Evolutionary conservation across 2,888 invertebrate genomes (phyloP).

Genomic region (Vesta saturnalis): DNA sequence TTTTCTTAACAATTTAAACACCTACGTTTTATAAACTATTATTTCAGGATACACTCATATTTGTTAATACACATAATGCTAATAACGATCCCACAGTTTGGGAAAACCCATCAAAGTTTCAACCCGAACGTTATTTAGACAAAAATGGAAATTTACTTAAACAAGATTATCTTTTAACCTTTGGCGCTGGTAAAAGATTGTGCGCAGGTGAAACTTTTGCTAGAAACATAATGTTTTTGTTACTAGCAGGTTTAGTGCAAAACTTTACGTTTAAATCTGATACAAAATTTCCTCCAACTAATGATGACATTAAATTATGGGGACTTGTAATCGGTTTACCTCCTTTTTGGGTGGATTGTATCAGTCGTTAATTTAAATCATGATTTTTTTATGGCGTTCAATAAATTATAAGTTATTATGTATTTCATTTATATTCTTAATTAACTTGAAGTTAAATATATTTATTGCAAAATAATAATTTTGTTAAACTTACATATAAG

Average conservation of each 20-base stretch:
- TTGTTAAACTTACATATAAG: too few relatives aligned
- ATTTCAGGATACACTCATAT: conserved; percentile 47
- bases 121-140: conserved; percentile 73
- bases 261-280: conserved; percentile 62
- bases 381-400: too few relatives aligned
- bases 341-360: not conserved
- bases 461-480: too few relatives aligned
- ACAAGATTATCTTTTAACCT: conserved; percentile 70
- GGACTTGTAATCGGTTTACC: conserved; percentile 1
- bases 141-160: conserved; percentile 66
- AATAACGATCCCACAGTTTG: conserved; percentile 68
- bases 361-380: not conserved
- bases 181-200: too few relatives aligned
- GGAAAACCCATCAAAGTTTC: conserved; percentile 73
- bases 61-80: conserved; percentile 61
- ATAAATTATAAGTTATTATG: too few relatives aligned
- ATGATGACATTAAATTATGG: conserved; percentile 10
- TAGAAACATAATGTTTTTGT: conserved; percentile 71
- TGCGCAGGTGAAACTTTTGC: conserved; percentile 79
- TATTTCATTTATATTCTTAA: too few relatives aligned
- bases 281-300: conserved; percentile 17
- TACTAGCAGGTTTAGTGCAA: conserved; percentile 70
- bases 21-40: not conserved
- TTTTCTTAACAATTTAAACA: conserved; percentile 21
- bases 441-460: too few relatives aligned